Conservation (phyloP, 2,888 invertebrate species). For the Melanostoma scalare region DNA sequence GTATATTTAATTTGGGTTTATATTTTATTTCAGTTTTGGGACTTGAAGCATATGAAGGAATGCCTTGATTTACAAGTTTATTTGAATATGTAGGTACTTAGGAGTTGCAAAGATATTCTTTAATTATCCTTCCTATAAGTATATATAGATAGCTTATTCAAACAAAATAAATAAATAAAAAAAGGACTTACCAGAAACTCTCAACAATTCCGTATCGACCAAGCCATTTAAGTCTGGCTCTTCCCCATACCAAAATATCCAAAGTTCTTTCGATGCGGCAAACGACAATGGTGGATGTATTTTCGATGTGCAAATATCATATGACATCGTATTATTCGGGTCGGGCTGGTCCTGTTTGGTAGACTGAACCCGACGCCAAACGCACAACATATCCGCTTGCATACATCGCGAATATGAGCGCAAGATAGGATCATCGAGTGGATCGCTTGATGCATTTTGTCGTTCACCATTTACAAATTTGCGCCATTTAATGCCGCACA, state of each 20-base stretch:
- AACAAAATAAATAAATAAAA: neutral
- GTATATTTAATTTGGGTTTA: too few species aligned
- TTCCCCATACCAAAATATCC: conserved; percentile 99
- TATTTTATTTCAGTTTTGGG: too few species aligned
- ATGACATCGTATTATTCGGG: conserved; percentile 82
- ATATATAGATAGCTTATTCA: neutral
- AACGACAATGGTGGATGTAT: conserved; percentile 90
- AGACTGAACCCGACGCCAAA: conserved; percentile 95
- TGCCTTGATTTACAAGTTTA: too few species aligned
- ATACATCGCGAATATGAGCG: conserved; percentile 95
- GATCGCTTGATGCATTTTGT: conserved; percentile 84
- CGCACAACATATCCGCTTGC: conserved; percentile 97
- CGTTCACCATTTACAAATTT: conserved; percentile 92
- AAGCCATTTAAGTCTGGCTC: conserved; percentile 94
- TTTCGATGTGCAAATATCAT: conserved; percentile 82
- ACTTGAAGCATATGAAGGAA: too few species aligned
- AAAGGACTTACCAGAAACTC: conserved; percentile 89
- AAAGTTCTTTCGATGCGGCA: conserved; percentile 96
- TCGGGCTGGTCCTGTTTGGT: conserved; percentile 83
- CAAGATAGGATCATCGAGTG: conserved; percentile 94
- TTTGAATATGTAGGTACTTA: too few species aligned
- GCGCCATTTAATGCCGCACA: conserved; percentile 99
- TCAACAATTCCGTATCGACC: conserved; percentile 92
- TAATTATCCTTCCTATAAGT: neutral
- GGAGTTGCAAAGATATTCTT: conserved; percentile 3